Evolutionary conservation across 2,888 invertebrate species (phyloP), one percentile per base, ranked within the genome.

Genomic region (Mesochorus sp.): DNA sequence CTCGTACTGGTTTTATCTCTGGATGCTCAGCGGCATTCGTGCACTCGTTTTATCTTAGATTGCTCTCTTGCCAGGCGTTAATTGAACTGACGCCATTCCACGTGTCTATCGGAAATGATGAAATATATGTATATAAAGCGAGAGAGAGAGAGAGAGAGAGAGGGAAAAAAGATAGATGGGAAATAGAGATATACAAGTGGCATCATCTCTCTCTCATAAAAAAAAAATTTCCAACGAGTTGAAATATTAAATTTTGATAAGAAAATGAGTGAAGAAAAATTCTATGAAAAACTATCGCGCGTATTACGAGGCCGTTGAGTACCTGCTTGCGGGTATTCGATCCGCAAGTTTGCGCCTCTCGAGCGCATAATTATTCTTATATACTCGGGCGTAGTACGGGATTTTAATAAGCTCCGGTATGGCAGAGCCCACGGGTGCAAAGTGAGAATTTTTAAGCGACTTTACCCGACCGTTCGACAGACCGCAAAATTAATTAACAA

Each of bases 41-140:
- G 42, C 64, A 66, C 67, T 66, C 67, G 42, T 24, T 70, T 73
- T 81, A 82, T 83, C 80, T 74, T 6, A 67, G 77, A 83, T 82
- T 81, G 77, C 74, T 28, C 24, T 57, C 19, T 49, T 42, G 42
- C 12, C 42, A 47, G 76, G 64, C 83, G 80, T 82, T 83, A 85
- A 85, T 85, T 83, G 82, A 82, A 80, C 79, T 68, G 76, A 80
- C 80, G 79, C 61, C 42, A 28, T 62, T 55, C 21, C 37, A 2
- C 42, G 8, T 62, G 55, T 51, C 21, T 34, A 67, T 53, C 53
- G 14, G 28, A 34, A 61, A 28, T 24, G n/a, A n/a, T n/a, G n/a
- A n/a, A n/a, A n/a, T n/a, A n/a, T n/a, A n/a, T n/a, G n/a, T n/a
- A n/a, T n/a, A n/a, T n/a, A n/a, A n/a, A n/a, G n/a, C n/a, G n/a